phyloP scores from a whole-genome alignment of 2,888 invertebrate species.

The Leptinotarsa haldemani region DNA sequence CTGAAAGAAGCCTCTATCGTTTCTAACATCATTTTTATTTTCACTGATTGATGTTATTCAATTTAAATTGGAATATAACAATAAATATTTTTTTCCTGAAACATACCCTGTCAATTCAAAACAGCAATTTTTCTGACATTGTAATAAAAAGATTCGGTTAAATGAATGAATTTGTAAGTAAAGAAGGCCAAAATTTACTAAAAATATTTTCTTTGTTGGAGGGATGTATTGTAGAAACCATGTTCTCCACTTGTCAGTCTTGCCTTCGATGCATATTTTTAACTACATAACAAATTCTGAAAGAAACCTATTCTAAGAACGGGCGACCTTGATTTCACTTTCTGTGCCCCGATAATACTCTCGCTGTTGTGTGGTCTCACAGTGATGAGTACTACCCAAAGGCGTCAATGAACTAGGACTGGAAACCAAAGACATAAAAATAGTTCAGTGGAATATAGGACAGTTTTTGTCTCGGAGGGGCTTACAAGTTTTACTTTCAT shows the following conservation, averaged over 20 bases:
- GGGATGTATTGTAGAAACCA: not conserved
- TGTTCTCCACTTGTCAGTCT: not conserved
- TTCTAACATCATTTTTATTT: too few species aligned
- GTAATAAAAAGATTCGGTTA: too few species aligned
- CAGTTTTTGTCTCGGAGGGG: conserved; percentile 19
- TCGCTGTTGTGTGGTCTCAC: conserved; percentile 28
- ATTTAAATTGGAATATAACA: too few species aligned
- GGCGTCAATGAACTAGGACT: conserved; percentile 35
- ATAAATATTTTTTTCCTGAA: too few species aligned
- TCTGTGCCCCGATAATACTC: conserved; percentile 41
- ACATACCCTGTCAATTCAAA: too few species aligned
- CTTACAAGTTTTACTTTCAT: not conserved
- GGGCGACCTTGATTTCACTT: conserved; percentile 53
- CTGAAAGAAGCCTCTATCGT: too few species aligned
- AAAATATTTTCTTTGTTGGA: not conserved
- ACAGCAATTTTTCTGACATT: too few species aligned
- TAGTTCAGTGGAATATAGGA: conserved; percentile 27
- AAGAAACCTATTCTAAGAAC: conserved; percentile 45
- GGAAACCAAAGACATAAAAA: conserved; percentile 27
- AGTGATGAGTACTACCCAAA: conserved; percentile 30
- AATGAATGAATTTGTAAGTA: too few species aligned
- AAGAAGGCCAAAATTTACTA: too few species aligned
- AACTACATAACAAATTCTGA: conserved; percentile 12
- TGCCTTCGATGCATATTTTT: not conserved
- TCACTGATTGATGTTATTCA: too few species aligned